phyloP scores from a whole-genome alignment of 2,888 invertebrate species.

The Leptinotarsa peninsularis region DNA sequence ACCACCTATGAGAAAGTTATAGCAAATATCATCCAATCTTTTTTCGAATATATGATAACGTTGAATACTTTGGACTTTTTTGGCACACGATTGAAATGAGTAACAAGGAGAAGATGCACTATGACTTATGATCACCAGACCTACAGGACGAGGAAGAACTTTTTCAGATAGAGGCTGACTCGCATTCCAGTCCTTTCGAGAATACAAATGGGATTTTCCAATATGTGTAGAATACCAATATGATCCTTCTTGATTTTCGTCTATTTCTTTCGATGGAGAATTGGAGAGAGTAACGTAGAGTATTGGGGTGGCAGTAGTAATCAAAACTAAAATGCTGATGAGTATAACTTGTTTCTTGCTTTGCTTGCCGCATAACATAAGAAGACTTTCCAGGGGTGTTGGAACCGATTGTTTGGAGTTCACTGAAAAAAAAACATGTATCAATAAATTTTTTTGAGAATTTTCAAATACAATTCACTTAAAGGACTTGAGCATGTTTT shows the following conservation, averaged over 20 bases:
- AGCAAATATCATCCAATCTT: constrained; percentile 66
- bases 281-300: neutral
- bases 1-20: constrained; percentile 73
- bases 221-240: neutral
- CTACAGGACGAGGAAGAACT: constrained; percentile 28
- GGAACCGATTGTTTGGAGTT: neutral
- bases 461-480: neutral
- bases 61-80: constrained; percentile 66
- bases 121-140: constrained; percentile 67
- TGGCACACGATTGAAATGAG: constrained; percentile 66
- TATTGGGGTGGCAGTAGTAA: neutral
- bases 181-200: constrained; percentile 70
- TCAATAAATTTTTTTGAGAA: neutral
- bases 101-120: constrained; percentile 67
- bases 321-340: neutral
- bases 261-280: neutral
- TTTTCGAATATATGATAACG: constrained; percentile 57
- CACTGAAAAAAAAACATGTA: neutral
- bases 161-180: constrained; percentile 64
- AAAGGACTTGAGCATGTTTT: neutral
- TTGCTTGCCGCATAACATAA: neutral
- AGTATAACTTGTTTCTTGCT: neutral
- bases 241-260: neutral
- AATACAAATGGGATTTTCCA: constrained; percentile 1
- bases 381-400: neutral